Conservation (phyloP, 1,140 invertebrate genomes). For the Dolichoris vasculosae region DNA sequence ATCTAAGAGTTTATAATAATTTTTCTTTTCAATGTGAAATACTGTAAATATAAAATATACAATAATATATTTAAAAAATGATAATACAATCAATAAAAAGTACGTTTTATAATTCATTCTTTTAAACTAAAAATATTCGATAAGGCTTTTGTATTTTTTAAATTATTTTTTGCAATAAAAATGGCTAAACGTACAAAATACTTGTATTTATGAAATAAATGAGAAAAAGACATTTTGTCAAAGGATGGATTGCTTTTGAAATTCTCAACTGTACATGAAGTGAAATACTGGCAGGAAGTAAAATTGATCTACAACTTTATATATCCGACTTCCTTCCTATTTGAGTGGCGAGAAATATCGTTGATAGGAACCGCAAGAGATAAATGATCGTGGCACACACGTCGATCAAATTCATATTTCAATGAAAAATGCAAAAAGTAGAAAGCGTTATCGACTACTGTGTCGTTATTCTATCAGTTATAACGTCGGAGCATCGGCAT, state of each 20-base stretch:
- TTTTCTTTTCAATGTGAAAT: too few species aligned
- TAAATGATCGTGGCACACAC: slow-evolving; percentile 41
- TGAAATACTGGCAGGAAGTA: slow-evolving; percentile 10
- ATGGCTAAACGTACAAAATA: background rate
- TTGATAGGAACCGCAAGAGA: slow-evolving; percentile 35
- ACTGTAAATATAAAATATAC: too few species aligned
- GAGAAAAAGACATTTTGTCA: background rate
- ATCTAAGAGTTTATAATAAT: too few species aligned
- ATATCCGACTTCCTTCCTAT: slow-evolving; percentile 14
- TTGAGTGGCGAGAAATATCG: slow-evolving; percentile 29
- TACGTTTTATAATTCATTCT: background rate
- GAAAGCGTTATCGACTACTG: background rate
- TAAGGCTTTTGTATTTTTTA: background rate
- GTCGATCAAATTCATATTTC: slow-evolving; percentile 53
- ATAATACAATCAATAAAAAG: too few species aligned
- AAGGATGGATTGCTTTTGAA: background rate
- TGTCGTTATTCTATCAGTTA: background rate
- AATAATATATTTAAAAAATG: too few species aligned
- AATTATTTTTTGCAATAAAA: background rate
- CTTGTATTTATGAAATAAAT: background rate
- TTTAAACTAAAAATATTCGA: background rate
- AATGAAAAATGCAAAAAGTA: slow-evolving; percentile 47
- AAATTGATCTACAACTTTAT: slow-evolving; percentile 37
- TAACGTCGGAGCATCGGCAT: background rate
- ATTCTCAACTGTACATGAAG: background rate